These are phyloP conservation scores for Nephrocerus scutellatus DNA, from an alignment of 2,888 invertebrate genomes.

Conservation along the genomic window DNA sequence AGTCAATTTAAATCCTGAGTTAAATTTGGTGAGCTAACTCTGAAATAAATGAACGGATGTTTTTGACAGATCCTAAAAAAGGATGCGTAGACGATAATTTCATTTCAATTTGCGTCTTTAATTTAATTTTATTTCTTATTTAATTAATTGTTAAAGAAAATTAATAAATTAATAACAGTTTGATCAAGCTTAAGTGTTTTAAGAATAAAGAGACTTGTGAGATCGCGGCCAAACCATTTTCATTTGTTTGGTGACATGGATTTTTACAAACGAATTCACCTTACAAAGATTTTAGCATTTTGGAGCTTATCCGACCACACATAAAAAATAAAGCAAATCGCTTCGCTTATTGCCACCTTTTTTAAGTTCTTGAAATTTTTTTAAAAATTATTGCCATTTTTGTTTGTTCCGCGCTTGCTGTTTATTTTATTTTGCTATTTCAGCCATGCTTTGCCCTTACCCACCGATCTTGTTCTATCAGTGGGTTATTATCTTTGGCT, in stretches of 20 bases:
- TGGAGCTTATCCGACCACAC: neutral
- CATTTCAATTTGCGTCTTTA: neutral
- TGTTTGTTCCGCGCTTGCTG: no score
- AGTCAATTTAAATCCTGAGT: no score
- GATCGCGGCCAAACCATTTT: constrained; percentile 1
- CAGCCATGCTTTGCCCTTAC: no score
- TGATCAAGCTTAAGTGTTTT: neutral
- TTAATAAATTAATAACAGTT: no score
- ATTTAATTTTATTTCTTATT: no score
- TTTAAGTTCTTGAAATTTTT: no score
- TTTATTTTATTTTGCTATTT: no score
- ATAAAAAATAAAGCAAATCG: constrained; percentile 1
- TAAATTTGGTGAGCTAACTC: no score
- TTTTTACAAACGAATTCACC: constrained; percentile 1
- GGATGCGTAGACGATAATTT: neutral
- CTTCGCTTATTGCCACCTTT: no score
- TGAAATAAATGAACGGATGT: constrained; percentile 1
- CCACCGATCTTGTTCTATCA: no score
- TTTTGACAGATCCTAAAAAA: neutral
- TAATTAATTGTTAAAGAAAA: neutral
- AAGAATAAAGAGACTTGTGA: neutral
- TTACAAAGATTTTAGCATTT: constrained; percentile 1
- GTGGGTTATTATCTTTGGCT: no score
- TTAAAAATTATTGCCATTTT: no score
- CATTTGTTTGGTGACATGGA: constrained; percentile 1